Percentiles rank a stretch among this genome's conserved stretches.
Conservation (phyloP, 2,888 invertebrate genomes). For the Xylota segnis region DNA sequence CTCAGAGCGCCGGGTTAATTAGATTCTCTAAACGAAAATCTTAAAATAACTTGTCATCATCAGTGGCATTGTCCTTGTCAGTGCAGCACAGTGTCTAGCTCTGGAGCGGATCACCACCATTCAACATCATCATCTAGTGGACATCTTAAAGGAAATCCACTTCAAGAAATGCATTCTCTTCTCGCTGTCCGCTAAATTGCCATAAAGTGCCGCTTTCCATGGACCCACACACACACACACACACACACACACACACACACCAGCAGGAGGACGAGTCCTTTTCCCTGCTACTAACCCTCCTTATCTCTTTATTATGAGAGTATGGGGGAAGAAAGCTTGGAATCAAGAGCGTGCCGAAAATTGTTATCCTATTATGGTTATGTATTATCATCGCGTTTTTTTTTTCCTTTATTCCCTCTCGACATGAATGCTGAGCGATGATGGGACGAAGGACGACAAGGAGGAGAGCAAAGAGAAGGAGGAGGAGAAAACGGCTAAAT, state of each 20-base stretch:
- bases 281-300: neutral
- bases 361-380: slow-evolving; percentile 27
- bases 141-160: slow-evolving; percentile 24
- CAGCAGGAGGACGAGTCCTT: neutral
- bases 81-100: neutral
- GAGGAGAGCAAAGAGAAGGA: neutral
- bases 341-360: slow-evolving; percentile 26
- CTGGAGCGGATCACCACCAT: slow-evolving; percentile 11
- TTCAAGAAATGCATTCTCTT: slow-evolving; percentile 23
- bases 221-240: neutral
- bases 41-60: slow-evolving; percentile 37
- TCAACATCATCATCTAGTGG: slow-evolving; percentile 13
- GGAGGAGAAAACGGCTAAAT: neutral
- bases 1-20: slow-evolving; percentile 45
- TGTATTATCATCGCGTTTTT: slow-evolving; percentile 20
- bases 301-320: slow-evolving; percentile 15
- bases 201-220: slow-evolving; percentile 8
- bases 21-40: slow-evolving; percentile 41
- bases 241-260: neutral
- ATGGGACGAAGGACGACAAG: neutral
- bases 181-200: slow-evolving; percentile 15
- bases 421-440: slow-evolving; percentile 4
- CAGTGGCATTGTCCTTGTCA: slow-evolving; percentile 25
- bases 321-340: neutral
- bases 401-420: neutral